Percentiles rank a stretch among this genome's conserved stretches.
phyloP scores from a whole-genome alignment of 2,113 vertebrate species.

The Marcusenius ussheri region DNA sequence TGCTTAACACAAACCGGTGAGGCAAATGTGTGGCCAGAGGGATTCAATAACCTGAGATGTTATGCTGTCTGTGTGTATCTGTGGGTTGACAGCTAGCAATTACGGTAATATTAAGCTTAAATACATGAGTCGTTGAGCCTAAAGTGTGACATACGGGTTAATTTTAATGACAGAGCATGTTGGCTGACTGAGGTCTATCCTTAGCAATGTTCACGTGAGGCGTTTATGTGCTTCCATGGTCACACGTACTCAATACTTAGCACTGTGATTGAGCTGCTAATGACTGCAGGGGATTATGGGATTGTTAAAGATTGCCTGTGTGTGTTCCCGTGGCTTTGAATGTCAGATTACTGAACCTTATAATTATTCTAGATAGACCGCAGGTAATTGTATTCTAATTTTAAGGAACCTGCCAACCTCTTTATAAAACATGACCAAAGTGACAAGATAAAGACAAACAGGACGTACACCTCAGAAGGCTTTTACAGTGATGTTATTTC shows the following conservation, averaged over 20 bases:
- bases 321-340: neutral
- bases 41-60: neutral
- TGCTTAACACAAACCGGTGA: neutral
- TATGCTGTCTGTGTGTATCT: neutral
- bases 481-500: neutral
- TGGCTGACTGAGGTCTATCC: neutral
- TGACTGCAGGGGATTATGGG: neutral
- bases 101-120: neutral
- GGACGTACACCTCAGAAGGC: neutral
- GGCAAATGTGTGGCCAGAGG: neutral
- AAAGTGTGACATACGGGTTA: neutral
- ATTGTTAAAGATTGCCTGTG: neutral
- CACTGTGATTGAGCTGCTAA: neutral
- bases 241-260: neutral
- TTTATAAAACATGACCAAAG: neutral
- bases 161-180: neutral
- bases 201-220: neutral
- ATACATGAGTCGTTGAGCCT: neutral
- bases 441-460: neutral
- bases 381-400: slow-evolving; percentile 1
- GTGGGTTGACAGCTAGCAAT: neutral
- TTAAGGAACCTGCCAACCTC: neutral
- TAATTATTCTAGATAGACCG: slow-evolving; percentile 1
- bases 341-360: slow-evolving; percentile 12
- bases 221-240: neutral